These are phyloP conservation scores for Charanyca ferruginea DNA, from an alignment of 2,888 invertebrate species.

Conservation along the genomic window DNA sequence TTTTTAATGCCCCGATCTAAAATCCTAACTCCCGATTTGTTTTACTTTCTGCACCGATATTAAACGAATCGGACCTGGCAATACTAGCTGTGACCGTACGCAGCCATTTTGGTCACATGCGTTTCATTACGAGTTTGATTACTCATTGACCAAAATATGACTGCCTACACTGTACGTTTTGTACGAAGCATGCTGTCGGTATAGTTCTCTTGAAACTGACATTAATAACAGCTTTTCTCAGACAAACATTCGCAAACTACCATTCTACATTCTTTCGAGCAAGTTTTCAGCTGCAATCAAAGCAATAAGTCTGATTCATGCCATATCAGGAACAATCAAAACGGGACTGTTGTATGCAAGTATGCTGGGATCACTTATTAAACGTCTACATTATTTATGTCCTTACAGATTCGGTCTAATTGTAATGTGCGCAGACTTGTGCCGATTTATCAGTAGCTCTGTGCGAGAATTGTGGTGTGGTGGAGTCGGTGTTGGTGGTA, in stretches of 20 bases:
- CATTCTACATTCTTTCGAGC: constrained; percentile 47
- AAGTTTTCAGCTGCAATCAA: constrained; percentile 49
- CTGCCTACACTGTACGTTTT: no score
- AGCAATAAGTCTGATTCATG: constrained; percentile 57
- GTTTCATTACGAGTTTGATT: no score
- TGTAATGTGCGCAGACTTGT: constrained; percentile 82
- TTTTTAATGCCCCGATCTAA: no score
- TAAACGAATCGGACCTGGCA: no score
- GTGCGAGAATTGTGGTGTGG: constrained; percentile 52
- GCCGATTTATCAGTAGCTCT: constrained; percentile 78
- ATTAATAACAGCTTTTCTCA: not conserved
- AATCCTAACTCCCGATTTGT: no score
- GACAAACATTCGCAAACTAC: not conserved
- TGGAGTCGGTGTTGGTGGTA: constrained; percentile 55
- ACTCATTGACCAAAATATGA: no score
- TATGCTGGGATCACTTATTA: constrained; percentile 76
- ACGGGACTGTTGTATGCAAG: constrained; percentile 61
- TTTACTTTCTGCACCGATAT: no score
- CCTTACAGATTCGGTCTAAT: constrained; percentile 82
- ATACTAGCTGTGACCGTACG: no score
- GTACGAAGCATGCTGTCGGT: no score
- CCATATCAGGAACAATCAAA: constrained; percentile 64
- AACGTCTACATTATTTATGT: constrained; percentile 81
- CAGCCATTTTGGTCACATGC: no score
- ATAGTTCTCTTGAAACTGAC: no score